Percentiles rank a stretch among this genome's conserved stretches.
phyloP scores from a whole-genome alignment of 1,140 invertebrate species.

The Whitmania pigra region DNA sequence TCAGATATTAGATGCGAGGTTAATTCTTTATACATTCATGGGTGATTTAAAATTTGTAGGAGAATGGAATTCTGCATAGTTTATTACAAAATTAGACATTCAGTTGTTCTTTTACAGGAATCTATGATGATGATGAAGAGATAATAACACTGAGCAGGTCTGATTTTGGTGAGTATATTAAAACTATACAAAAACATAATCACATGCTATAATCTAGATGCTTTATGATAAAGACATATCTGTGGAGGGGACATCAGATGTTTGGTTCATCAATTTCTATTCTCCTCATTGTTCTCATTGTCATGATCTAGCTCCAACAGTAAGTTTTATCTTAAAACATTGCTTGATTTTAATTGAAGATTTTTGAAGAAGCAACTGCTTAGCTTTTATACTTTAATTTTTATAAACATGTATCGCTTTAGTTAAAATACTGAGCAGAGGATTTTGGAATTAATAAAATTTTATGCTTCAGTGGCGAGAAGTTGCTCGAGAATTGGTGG shows the following conservation, averaged over 20 bases:
- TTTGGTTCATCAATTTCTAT: slow-evolving; percentile 76
- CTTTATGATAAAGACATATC: slow-evolving; percentile 5
- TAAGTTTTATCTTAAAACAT: slow-evolving; percentile 33
- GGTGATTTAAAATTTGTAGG: no score
- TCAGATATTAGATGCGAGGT: no score
- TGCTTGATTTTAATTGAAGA: no score
- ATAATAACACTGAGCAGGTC: slow-evolving; percentile 60
- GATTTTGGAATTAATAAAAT: no score
- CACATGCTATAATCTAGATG: background rate
- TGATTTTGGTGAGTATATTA: slow-evolving; percentile 57
- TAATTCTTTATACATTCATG: no score
- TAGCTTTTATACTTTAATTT: background rate
- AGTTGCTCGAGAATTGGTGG: slow-evolving; percentile 58
- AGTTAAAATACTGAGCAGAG: no score
- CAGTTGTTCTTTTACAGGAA: slow-evolving; percentile 40
- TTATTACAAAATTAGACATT: no score
- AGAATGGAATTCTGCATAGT: no score
- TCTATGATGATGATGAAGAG: slow-evolving; percentile 72
- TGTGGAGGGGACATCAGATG: slow-evolving; percentile 51
- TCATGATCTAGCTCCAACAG: slow-evolving; percentile 56
- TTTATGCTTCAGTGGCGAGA: slow-evolving; percentile 53
- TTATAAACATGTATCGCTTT: no score
- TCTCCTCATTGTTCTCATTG: slow-evolving; percentile 72
- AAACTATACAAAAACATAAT: background rate
- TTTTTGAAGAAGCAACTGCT: background rate